Percentiles rank a stretch among this genome's conserved stretches.
Conservation (phyloP, 2,888 invertebrate species). For the Tipula unca region DNA sequence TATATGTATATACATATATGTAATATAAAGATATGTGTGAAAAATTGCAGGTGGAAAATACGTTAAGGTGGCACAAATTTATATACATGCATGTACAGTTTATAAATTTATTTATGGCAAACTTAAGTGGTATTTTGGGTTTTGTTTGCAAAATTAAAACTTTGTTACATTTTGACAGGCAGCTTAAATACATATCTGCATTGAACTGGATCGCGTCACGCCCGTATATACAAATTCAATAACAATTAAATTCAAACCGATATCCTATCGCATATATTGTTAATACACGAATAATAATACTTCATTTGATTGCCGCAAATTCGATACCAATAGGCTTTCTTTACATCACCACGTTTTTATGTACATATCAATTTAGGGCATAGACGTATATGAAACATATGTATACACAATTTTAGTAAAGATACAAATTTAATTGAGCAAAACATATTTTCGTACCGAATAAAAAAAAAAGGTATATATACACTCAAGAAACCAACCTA, state of each 20-base stretch:
- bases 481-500: neutral
- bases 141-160: neutral
- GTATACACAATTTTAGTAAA: neutral
- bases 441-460: neutral
- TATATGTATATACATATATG: neutral
- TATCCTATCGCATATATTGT: neutral
- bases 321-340: neutral
- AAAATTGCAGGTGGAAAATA: neutral
- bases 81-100: neutral
- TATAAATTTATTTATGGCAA: neutral
- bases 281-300: neutral
- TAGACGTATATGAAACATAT: neutral
- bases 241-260: neutral
- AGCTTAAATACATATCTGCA: neutral
- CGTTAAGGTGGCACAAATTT: neutral
- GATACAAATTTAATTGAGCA: neutral
- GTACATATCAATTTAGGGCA: neutral
- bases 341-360: neutral
- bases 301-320: neutral
- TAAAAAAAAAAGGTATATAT: neutral
- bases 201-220: neutral
- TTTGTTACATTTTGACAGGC: neutral
- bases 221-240: neutral
- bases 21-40: neutral
- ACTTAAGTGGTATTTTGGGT: neutral